A percentile compares a stretch with the other conserved stretches of the same genome.
Evolutionary conservation across 2,113 vertebrate genomes (phyloP).

Genomic region (Centropristis striata): DNA sequence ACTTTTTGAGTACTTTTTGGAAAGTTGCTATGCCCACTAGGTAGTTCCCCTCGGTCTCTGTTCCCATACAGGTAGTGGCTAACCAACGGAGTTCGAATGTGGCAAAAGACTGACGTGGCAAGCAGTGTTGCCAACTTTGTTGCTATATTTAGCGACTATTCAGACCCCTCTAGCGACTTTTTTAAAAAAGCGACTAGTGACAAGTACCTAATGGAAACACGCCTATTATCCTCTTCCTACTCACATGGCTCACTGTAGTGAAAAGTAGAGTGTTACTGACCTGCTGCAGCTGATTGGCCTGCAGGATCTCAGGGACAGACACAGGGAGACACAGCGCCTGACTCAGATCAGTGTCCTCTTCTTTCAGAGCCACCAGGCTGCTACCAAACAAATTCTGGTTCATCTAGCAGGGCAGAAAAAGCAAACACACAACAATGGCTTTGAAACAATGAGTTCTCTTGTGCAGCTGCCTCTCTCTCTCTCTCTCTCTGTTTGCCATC

Average conservation of each 20-base stretch:
- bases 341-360: constrained; percentile 96
- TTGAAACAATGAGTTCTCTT: not conserved
- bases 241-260: not conserved
- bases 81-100: too few relatives aligned
- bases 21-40: too few relatives aligned
- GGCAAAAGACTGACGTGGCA: too few relatives aligned
- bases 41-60: too few relatives aligned
- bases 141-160: too few relatives aligned
- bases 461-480: not conserved
- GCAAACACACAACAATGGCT: not conserved
- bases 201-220: too few relatives aligned
- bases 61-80: too few relatives aligned
- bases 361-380: constrained; percentile 95
- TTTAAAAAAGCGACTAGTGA: too few relatives aligned
- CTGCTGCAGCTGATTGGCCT: constrained; percentile 97
- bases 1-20: too few relatives aligned
- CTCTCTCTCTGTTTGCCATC: not conserved
- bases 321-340: constrained; percentile 96
- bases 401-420: constrained; percentile 83
- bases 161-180: too few relatives aligned
- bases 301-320: constrained; percentile 97
- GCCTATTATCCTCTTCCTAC: too few relatives aligned
- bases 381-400: constrained; percentile 98
- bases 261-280: constrained; percentile 78
- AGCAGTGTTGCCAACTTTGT: too few relatives aligned